Evolutionary conservation across 2,888 invertebrate species (phyloP).

Genomic region (Troides oblongomaculatus): DNA sequence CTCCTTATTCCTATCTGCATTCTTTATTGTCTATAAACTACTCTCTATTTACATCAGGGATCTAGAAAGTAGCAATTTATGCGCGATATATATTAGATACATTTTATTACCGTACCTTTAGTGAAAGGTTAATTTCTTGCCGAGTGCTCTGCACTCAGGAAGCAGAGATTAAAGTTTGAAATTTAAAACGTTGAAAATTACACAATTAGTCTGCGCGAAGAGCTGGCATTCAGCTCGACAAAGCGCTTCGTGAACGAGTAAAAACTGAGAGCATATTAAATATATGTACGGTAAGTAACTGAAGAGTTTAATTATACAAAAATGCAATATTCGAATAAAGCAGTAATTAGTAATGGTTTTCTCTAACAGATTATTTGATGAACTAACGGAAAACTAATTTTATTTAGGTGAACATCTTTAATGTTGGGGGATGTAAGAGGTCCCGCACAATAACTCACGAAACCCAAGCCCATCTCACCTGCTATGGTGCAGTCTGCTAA

Average conservation of each 20-base stretch:
- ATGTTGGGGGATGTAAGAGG: too few species aligned
- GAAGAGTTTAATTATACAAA: slow-evolving; percentile 60
- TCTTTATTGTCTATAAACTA: too few species aligned
- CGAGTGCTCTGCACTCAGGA: slow-evolving; percentile 18
- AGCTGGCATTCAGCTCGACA: slow-evolving; percentile 54
- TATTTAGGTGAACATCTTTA: too few species aligned
- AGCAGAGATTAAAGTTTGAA: slow-evolving; percentile 29
- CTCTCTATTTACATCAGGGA: neutral
- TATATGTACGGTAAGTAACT: slow-evolving; percentile 53
- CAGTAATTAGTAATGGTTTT: neutral
- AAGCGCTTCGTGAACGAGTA: slow-evolving; percentile 40
- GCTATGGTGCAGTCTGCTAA: too few species aligned
- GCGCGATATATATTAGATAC: neutral
- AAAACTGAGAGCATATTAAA: slow-evolving; percentile 35
- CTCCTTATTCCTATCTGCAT: too few species aligned
- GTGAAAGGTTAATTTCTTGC: slow-evolving; percentile 25
- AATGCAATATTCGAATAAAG: neutral
- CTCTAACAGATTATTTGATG: neutral
- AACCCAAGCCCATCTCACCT: too few species aligned
- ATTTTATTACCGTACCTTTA: slow-evolving; percentile 21
- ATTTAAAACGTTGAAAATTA: slow-evolving; percentile 46
- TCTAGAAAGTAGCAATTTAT: neutral
- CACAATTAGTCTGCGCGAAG: slow-evolving; percentile 47
- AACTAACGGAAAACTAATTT: too few species aligned
- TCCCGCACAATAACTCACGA: too few species aligned